Evolutionary conservation across 2,797 vertebrate genomes (phyloP).

Genomic region (Lacerta viridis): DNA sequence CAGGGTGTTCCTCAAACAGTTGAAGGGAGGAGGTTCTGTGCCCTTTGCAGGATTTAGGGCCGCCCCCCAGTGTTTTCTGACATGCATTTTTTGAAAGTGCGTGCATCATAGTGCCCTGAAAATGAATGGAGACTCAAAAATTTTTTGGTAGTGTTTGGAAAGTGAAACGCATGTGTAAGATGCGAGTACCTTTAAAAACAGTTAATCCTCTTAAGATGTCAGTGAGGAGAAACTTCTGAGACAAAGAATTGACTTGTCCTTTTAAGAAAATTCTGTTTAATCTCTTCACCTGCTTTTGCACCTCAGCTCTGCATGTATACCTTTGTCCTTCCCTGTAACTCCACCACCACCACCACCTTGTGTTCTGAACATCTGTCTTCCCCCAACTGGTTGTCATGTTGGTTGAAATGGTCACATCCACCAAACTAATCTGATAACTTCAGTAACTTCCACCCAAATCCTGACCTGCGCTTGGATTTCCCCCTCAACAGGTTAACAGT

Average conservation of each 20-base stretch:
- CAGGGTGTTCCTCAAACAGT: conserved; percentile 39
- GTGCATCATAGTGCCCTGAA: background rate
- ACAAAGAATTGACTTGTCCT: background rate
- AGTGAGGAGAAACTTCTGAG: background rate
- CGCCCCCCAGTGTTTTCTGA: background rate
- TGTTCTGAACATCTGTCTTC: conserved; percentile 34
- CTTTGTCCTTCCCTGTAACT: conserved; percentile 41
- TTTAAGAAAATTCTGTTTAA: conserved; percentile 46
- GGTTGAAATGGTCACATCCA: conserved; percentile 41
- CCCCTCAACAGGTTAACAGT: conserved; percentile 41
- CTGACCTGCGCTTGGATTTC: conserved; percentile 55
- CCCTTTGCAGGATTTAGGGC: background rate
- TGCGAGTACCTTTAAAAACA: background rate
- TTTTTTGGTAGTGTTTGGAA: background rate
- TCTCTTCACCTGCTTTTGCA: conserved; percentile 19
- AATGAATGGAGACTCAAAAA: background rate
- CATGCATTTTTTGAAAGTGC: background rate
- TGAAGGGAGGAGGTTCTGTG: background rate
- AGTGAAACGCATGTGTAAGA: background rate
- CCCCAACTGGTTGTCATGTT: background rate
- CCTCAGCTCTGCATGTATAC: conserved; percentile 55
- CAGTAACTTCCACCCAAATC: conserved; percentile 42
- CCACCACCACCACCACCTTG: background rate
- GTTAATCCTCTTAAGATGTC: background rate
- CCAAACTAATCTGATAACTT: conserved; percentile 52